Percentiles rank a stretch among this genome's conserved stretches.
These are phyloP conservation scores for Lydus trimaculatus DNA, from an alignment of 2,888 invertebrate species.

Conservation along the genomic window DNA sequence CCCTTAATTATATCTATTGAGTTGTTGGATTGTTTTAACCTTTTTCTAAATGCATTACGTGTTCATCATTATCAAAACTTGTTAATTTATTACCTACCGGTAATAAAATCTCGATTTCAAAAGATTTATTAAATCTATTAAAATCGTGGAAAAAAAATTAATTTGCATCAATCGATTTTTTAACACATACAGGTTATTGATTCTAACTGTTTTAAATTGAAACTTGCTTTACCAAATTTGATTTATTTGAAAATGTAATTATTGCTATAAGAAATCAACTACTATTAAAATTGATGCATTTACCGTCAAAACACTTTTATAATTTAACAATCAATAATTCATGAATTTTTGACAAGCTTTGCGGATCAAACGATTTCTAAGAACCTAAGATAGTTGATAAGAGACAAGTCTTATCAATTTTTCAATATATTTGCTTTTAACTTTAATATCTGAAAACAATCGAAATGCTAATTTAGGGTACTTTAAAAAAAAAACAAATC, in stretches of 20 bases:
- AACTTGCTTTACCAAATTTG: constrained; percentile 23
- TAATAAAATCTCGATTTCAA: neutral
- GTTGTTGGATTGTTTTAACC: neutral
- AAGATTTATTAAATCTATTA: neutral
- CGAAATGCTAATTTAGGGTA: too few species aligned
- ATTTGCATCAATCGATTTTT: neutral
- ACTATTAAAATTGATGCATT: neutral
- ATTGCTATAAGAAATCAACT: neutral
- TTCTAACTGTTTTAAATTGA: constrained; percentile 29
- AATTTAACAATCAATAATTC: neutral
- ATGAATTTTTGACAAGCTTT: neutral
- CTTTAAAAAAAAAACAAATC: too few species aligned
- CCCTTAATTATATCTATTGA: neutral
- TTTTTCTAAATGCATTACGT: neutral
- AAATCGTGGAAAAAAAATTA: neutral
- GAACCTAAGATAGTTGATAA: too few species aligned
- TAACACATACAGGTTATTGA: constrained; percentile 26
- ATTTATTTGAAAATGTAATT: constrained; percentile 25
- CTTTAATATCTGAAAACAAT: too few species aligned
- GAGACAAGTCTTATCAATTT: too few species aligned
- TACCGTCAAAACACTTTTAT: neutral
- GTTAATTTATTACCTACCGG: neutral
- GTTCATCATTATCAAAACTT: neutral
- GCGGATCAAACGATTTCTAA: too few species aligned
- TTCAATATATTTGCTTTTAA: too few species aligned